phyloP scores from a whole-genome alignment of 2,797 vertebrate species.

The Micropoecilia bifurca region DNA sequence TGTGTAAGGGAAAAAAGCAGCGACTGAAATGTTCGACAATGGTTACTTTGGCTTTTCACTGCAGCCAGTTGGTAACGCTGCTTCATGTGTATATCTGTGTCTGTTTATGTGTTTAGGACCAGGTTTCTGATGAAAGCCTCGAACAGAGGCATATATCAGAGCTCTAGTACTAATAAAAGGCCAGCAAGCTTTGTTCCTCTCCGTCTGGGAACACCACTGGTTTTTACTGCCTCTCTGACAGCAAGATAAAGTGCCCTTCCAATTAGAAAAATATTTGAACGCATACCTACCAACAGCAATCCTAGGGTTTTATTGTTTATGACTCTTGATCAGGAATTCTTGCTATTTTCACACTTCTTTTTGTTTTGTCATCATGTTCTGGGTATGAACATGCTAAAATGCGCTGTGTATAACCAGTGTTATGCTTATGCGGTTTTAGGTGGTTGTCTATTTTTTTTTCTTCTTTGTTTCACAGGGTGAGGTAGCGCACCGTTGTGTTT shows the following conservation, averaged over 20 bases:
- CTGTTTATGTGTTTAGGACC: conserved; percentile 67
- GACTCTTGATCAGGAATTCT: conserved; percentile 74
- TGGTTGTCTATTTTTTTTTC: conserved; percentile 54
- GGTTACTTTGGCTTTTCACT: conserved; percentile 45
- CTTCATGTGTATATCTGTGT: conserved; percentile 53
- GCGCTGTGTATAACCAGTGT: conserved; percentile 27
- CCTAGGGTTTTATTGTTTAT: conserved; percentile 74
- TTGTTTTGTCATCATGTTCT: conserved; percentile 48
- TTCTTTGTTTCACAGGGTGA: conserved; percentile 42
- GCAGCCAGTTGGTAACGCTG: conserved; percentile 51
- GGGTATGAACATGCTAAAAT: conserved; percentile 64
- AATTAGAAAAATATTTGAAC: conserved; percentile 89
- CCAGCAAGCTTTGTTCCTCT: conserved; percentile 81
- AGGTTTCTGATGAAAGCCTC: conserved; percentile 83
- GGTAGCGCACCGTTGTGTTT: conserved; percentile 45
- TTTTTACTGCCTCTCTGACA: conserved; percentile 86
- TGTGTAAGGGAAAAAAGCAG: conserved; percentile 47
- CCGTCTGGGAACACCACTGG: conserved; percentile 81
- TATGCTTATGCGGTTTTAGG: conserved; percentile 63
- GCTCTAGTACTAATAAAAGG: conserved; percentile 84
- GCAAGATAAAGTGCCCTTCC: conserved; percentile 87
- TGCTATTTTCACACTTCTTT: conserved; percentile 72
- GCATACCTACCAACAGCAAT: conserved; percentile 80
- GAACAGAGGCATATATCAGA: conserved; percentile 83
- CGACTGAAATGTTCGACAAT: conserved; percentile 51